Base-by-base conservation (phyloP, 2,113 vertebrate genomes). In the Lamprotornis superbus region DNA sequence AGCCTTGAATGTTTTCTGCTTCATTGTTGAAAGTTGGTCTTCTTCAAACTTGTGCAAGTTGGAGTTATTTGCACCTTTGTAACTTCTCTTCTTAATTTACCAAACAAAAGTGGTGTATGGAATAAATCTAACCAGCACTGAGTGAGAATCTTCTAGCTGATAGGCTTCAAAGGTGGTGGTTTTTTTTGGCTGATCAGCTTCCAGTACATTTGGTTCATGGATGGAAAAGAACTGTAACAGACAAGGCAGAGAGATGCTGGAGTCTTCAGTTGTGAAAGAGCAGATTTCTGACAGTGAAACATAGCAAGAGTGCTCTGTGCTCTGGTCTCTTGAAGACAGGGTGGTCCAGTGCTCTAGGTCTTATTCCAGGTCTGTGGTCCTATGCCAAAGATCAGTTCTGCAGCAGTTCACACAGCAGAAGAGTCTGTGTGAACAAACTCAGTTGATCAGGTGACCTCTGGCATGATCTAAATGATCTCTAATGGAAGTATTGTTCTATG, bases 271-370 rank as follows among this genome's bases (percentile, higher is more conserved):
- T 87, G 56, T 11, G 12, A 27, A 77, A 74, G 15, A 19, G 19
- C 19, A 15, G 16, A 31, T 81, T 89, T 87, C 28, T 87, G 70
- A 21, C 23, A 37, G 37, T 49, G 31, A 47, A 89, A 46, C 40
- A 40, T 31, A n/a, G 50, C 64, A 28, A 27, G 56, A 39, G 11
- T 1, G 2, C 24, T 68, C 31, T 0, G 0, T 80, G 39, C 53
- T 77, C 11, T 8, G 1, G 5, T 42, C 21, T 69, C 37, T 44
- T 47, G 35, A 80, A 59, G 52, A 21, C 14, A 14, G 8, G 27
- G 49, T 10, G 5, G 28, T n/a, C 46, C 11, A 5, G 28, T 77
- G 55, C 40, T 77, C 7, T 42, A 28, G 23, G 37, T 44, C 27
- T 81, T 22, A 37, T 49, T 61, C 20, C 39, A 31, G 19, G 10